These are phyloP conservation scores for Cairina moschata DNA, from an alignment of 2,113 vertebrate genomes.

Conservation along the genomic window DNA sequence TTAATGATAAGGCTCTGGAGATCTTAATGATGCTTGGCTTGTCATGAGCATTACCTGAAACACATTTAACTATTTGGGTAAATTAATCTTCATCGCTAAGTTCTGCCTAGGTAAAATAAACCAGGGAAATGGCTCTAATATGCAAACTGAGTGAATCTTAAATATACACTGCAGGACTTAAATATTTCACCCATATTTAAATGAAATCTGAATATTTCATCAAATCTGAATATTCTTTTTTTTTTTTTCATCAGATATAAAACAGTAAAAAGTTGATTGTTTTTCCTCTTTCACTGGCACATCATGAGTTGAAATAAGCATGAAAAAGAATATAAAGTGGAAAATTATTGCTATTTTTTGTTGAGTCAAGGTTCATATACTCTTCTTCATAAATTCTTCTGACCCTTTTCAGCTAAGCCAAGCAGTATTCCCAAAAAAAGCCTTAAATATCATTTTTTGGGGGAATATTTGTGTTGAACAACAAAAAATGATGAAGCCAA, in stretches of 20 bases:
- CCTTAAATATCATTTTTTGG: background rate
- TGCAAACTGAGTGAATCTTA: background rate
- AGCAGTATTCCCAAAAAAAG: background rate
- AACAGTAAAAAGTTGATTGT: background rate
- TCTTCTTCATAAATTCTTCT: background rate
- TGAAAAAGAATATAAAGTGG: background rate
- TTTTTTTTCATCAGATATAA: background rate
- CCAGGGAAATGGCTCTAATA: background rate
- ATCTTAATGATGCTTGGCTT: conserved; percentile 45
- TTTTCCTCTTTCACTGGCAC: background rate
- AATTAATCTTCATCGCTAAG: conserved; percentile 56
- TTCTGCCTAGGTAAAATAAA: conserved; percentile 39
- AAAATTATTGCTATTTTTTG: background rate
- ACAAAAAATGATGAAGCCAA: background rate
- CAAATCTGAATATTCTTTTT: background rate
- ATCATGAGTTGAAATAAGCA: background rate
- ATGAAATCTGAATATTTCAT: background rate
- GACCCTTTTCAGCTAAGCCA: background rate
- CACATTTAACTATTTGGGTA: background rate
- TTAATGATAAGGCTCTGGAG: conserved; percentile 48
- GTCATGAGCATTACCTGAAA: conserved; percentile 35
- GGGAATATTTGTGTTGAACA: background rate
- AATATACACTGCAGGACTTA: background rate
- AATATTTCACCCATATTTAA: background rate
- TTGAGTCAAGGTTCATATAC: background rate